Conservation (phyloP, 1,140 invertebrate species). For the Campoletis sonorensis region DNA sequence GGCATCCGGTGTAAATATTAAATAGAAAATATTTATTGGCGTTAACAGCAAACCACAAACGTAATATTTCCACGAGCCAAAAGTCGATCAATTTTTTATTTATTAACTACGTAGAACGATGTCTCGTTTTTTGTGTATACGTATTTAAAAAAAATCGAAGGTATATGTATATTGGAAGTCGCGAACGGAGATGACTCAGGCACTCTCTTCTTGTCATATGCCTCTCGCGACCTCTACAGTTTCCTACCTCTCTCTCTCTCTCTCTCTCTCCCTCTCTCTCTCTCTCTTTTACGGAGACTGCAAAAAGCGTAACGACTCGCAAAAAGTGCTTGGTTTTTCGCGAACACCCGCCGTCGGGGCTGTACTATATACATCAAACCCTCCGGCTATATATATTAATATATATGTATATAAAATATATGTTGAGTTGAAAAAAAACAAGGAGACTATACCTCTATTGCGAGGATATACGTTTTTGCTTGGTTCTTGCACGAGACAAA, state of each 20-base stretch:
- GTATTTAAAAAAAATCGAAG: background rate
- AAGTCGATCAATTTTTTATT: background rate
- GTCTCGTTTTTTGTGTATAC: slow-evolving; percentile 1
- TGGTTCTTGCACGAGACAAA: slow-evolving; percentile 57
- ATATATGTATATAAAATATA: slow-evolving; percentile 23
- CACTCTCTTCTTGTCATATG: background rate
- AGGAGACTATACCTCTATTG: slow-evolving; percentile 52
- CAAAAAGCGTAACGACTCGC: slow-evolving; percentile 64
- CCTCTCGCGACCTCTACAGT: slow-evolving; percentile 5
- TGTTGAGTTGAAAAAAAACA: background rate
- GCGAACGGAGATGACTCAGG: slow-evolving; percentile 59
- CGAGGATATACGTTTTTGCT: slow-evolving; percentile 59
- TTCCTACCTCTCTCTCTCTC: background rate
- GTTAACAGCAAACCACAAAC: no score
- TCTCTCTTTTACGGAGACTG: slow-evolving; percentile 21
- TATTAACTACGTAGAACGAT: background rate
- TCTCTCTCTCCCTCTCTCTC: background rate
- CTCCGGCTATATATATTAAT: slow-evolving; percentile 47
- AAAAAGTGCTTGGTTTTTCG: slow-evolving; percentile 68
- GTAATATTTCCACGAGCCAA: background rate
- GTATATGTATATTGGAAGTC: slow-evolving; percentile 49
- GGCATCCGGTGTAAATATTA: no score
- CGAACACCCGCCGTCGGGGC: slow-evolving; percentile 59
- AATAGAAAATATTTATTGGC: no score
- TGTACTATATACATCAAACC: slow-evolving; percentile 52